A percentile compares a stretch with the other conserved stretches of the same genome.
Evolutionary conservation across 2,113 vertebrate genomes (phyloP).

Genomic region (Bos javanicus): DNA sequence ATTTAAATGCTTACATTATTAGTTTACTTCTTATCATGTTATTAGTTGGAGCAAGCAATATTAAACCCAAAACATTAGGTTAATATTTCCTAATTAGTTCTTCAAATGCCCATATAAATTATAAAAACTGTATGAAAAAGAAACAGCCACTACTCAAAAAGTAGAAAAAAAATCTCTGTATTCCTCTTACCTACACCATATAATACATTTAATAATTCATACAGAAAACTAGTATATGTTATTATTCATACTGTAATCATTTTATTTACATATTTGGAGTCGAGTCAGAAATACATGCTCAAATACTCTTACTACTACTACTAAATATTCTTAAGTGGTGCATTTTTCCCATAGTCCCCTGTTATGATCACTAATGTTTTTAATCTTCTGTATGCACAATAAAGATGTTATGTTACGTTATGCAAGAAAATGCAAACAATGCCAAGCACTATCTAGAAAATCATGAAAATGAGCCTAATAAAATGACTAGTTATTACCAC

Average conservation of each 20-base stretch:
- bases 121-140: background rate
- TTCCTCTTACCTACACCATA: slow-evolving; percentile 42
- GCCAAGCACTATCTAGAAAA: background rate
- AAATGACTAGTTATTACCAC: background rate
- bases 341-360: background rate
- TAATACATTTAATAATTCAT: slow-evolving; percentile 33
- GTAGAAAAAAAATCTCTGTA: slow-evolving; percentile 27
- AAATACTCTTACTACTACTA: background rate
- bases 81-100: slow-evolving; percentile 53
- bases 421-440: background rate
- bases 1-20: slow-evolving; percentile 13
- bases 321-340: background rate
- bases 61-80: slow-evolving; percentile 42
- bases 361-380: background rate
- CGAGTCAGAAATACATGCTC: background rate
- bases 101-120: slow-evolving; percentile 15
- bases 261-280: background rate
- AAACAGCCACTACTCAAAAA: background rate
- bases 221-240: slow-evolving; percentile 22
- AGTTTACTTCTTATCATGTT: slow-evolving; percentile 24
- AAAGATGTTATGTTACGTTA: background rate
- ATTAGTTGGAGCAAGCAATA: slow-evolving; percentile 37
- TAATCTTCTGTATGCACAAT: background rate
- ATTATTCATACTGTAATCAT: background rate
- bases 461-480: background rate